Conservation (phyloP, 2,113 vertebrate genomes). For the Sterrhoptilus dennistouni region DNA sequence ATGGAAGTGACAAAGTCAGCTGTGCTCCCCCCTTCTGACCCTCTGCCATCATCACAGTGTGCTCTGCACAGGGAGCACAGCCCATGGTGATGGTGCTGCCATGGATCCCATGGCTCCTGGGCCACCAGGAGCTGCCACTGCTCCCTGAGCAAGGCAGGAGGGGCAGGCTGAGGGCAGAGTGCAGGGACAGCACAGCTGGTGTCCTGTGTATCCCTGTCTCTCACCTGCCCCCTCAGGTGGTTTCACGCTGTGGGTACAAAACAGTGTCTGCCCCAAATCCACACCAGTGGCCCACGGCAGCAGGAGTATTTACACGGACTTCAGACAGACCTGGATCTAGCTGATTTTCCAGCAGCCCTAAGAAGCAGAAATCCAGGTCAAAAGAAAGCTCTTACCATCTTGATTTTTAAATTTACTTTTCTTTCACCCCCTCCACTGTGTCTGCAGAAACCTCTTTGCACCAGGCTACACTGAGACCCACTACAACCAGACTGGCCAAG, state of each 20-base stretch:
- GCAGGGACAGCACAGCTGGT: background rate
- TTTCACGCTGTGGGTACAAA: background rate
- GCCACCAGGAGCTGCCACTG: background rate
- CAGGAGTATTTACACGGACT: background rate
- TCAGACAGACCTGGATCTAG: background rate
- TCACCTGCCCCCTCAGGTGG: background rate
- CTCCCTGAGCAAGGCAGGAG: background rate
- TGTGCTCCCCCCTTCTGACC: background rate
- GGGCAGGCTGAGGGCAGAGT: background rate
- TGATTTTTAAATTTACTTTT: background rate
- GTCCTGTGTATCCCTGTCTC: background rate
- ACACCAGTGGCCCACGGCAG: background rate
- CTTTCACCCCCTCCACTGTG: background rate
- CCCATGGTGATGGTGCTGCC: fast-evolving
- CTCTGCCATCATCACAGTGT: background rate
- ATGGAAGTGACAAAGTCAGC: background rate
- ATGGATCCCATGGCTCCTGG: background rate
- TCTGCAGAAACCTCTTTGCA: constrained; percentile 86
- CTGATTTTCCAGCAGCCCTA: background rate
- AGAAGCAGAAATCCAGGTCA: background rate
- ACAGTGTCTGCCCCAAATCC: background rate
- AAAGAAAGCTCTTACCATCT: background rate
- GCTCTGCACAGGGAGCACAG: background rate
- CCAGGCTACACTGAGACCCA: constrained; percentile 88
- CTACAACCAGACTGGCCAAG: constrained; percentile 79